Conservation (phyloP, 1,140 invertebrate genomes). For the Drosophila takahashii region DNA sequence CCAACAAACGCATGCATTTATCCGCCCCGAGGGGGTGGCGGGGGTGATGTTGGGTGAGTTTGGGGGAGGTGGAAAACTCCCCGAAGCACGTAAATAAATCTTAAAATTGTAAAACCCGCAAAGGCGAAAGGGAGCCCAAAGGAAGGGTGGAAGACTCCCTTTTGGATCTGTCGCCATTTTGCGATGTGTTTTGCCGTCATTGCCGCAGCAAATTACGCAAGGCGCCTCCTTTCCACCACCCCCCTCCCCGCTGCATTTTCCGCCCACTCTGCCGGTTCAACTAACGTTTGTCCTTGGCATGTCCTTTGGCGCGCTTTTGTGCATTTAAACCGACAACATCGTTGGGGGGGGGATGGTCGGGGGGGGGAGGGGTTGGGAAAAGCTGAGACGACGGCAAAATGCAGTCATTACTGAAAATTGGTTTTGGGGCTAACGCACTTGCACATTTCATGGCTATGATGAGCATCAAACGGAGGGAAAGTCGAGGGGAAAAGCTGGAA, state of each 20-base stretch:
- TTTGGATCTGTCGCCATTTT: slow-evolving; percentile 76
- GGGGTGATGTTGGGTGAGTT: background rate
- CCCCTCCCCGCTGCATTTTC: background rate
- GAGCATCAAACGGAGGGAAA: slow-evolving; percentile 31
- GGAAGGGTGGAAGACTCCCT: slow-evolving; percentile 5
- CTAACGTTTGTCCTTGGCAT: slow-evolving; percentile 83
- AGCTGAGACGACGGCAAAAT: slow-evolving; percentile 72
- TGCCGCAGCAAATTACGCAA: slow-evolving; percentile 81
- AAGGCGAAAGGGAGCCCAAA: slow-evolving; percentile 33
- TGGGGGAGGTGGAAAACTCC: slow-evolving; percentile 16
- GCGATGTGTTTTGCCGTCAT: slow-evolving; percentile 80
- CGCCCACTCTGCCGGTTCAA: slow-evolving; percentile 53
- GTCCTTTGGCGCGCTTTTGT: slow-evolving; percentile 81
- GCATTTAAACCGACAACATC: slow-evolving; percentile 72
- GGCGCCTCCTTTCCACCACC: slow-evolving; percentile 22
- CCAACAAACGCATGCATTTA: slow-evolving; percentile 77
- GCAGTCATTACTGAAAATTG: slow-evolving; percentile 83
- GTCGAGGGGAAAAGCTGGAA: slow-evolving; percentile 34
- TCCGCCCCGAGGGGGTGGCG: slow-evolving; percentile 7
- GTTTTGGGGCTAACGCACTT: slow-evolving; percentile 83
- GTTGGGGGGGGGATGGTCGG: background rate
- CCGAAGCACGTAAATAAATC: slow-evolving; percentile 81
- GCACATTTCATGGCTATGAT: slow-evolving; percentile 80
- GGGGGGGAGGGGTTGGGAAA: slow-evolving; percentile 1
- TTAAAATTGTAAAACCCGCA: slow-evolving; percentile 83